Percentiles rank a stretch among this genome's conserved stretches.
Evolutionary conservation across 2,888 invertebrate genomes (phyloP).

Genomic region (Leucoma salicis): DNA sequence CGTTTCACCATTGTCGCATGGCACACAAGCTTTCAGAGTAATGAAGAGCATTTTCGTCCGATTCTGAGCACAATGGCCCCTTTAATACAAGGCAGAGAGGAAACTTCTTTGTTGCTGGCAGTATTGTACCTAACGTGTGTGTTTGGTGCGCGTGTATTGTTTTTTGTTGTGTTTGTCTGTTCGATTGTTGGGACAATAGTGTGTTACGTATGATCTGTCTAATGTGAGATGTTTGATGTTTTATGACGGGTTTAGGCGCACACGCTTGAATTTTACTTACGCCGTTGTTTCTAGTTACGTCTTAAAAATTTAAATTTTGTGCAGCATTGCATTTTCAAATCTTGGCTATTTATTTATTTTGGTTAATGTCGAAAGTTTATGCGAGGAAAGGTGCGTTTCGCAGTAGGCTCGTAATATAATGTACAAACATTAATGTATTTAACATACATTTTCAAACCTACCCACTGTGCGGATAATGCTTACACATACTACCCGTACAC

Average conservation of each 20-base stretch:
- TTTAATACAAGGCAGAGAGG: constrained; percentile 80
- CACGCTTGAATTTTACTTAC: too few species aligned
- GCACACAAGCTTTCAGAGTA: constrained; percentile 82
- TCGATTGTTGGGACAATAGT: constrained; percentile 68
- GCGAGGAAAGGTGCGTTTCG: too few species aligned
- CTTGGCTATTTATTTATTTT: too few species aligned
- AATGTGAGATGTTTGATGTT: constrained; percentile 41
- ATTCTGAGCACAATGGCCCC: constrained; percentile 75
- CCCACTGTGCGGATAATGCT: too few species aligned
- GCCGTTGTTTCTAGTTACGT: too few species aligned
- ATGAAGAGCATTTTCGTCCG: constrained; percentile 84
- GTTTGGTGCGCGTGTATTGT: constrained; percentile 54
- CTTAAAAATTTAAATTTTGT: too few species aligned
- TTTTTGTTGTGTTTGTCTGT: constrained; percentile 67
- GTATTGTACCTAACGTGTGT: constrained; percentile 74
- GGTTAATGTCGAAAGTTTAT: too few species aligned
- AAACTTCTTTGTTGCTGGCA: constrained; percentile 67
- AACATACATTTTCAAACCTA: too few species aligned
- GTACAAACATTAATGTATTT: too few species aligned
- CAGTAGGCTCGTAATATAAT: too few species aligned
- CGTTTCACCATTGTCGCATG: constrained; percentile 73
- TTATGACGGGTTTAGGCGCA: constrained; percentile 18
- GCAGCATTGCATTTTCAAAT: too few species aligned
- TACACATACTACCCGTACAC: too few species aligned
- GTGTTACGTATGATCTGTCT: constrained; percentile 39